Percentiles rank a stretch among this genome's conserved stretches.
Evolutionary conservation across 2,797 vertebrate genomes (phyloP).

Genomic region (Cephalopachus bancanus): DNA sequence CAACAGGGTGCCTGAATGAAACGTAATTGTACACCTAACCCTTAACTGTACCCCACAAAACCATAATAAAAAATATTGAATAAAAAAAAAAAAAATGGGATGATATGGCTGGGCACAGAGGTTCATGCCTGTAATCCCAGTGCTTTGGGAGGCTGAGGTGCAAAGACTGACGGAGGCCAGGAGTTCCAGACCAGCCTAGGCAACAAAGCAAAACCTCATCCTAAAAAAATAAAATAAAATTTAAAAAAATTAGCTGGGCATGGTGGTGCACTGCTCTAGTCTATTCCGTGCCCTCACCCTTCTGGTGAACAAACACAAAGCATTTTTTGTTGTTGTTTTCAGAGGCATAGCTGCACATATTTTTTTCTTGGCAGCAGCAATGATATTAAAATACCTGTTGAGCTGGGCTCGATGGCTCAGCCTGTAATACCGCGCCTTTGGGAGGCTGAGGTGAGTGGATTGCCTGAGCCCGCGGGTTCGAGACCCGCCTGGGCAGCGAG

Average conservation of each 20-base stretch:
- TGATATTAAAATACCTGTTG: slow-evolving; percentile 32
- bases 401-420: neutral
- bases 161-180: neutral
- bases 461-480: neutral
- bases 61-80: no score
- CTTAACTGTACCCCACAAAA: no score
- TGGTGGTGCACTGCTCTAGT: neutral
- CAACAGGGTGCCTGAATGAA: no score
- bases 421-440: neutral
- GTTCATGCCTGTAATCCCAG: neutral
- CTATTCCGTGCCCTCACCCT: neutral
- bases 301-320: neutral
- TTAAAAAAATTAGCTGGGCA: neutral
- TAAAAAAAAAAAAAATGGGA: neutral
- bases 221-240: neutral
- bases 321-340: neutral
- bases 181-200: neutral
- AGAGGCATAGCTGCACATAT: neutral
- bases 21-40: no score
- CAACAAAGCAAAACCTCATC: neutral
- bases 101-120: neutral
- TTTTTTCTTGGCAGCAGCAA: slow-evolving; percentile 37
- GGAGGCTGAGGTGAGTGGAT: neutral
- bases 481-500: neutral
- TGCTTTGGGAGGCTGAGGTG: neutral